Evolutionary conservation across 2,797 vertebrate species (phyloP).

Genomic region (Darevskia mixta): DNA sequence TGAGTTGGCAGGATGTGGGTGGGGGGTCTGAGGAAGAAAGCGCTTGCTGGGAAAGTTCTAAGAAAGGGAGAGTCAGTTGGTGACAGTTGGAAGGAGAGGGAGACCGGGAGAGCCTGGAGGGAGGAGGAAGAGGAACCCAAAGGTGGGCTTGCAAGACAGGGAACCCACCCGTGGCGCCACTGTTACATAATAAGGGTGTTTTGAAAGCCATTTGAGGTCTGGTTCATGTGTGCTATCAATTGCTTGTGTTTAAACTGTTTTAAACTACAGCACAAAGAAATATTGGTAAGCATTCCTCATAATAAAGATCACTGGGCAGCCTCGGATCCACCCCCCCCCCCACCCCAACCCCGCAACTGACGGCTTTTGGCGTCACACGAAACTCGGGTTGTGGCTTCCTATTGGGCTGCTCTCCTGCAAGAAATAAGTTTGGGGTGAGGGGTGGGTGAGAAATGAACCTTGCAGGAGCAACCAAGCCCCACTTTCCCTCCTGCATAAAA

Average conservation of each 20-base stretch:
- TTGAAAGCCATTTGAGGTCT: neutral
- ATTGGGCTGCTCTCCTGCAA: neutral
- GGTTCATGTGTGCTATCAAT: too few species aligned
- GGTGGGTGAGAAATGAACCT: neutral
- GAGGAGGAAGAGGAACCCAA: too few species aligned
- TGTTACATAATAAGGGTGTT: too few species aligned
- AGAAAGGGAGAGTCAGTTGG: constrained; percentile 7
- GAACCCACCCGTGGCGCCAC: rapidly evolving
- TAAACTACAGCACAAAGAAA: neutral
- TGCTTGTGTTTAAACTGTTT: neutral
- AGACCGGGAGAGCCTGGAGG: too few species aligned
- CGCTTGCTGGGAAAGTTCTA: neutral
- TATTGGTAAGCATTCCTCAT: neutral
- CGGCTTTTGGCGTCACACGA: rapidly evolving
- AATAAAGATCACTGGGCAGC: neutral
- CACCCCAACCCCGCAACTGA: neutral
- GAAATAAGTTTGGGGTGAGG: too few species aligned
- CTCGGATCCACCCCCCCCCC: neutral
- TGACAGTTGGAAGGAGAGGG: constrained; percentile 13
- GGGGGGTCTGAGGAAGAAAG: too few species aligned
- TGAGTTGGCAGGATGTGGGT: neutral
- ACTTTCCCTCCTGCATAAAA: too few species aligned
- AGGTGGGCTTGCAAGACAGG: too few species aligned
- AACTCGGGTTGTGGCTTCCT: neutral
- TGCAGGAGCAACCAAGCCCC: neutral